Conservation (phyloP, 2,113 vertebrate species). For the Acrocephalus kingi region DNA sequence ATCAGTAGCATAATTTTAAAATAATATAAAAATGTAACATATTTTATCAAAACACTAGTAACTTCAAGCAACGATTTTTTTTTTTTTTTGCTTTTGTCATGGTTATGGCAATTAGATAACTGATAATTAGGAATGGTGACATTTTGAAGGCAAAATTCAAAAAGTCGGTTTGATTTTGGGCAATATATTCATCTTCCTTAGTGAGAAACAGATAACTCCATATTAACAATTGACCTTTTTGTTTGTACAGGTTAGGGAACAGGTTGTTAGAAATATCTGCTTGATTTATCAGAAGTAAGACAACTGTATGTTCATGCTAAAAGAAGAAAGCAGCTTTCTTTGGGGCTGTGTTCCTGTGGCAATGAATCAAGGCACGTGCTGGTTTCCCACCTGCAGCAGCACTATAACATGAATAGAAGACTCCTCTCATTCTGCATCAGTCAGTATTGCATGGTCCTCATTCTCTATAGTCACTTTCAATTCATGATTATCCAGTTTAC, state of each 20-base stretch:
- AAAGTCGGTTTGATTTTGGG: background rate
- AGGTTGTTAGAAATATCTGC: background rate
- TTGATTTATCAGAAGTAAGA: background rate
- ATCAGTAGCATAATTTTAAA: background rate
- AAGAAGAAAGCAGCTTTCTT: background rate
- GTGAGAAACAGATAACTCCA: background rate
- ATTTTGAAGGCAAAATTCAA: background rate
- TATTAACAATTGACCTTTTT: background rate
- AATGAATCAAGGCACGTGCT: background rate
- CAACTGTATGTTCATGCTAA: background rate
- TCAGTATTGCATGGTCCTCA: background rate
- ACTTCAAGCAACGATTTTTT: background rate
- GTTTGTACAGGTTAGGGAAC: background rate
- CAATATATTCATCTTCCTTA: background rate
- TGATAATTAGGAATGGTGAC: background rate
- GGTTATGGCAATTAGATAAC: background rate
- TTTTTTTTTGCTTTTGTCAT: background rate
- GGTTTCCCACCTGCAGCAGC: background rate
- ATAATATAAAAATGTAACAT: background rate
- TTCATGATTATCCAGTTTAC: background rate
- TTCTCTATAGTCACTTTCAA: background rate
- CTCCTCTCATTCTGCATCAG: background rate
- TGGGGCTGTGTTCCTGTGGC: background rate
- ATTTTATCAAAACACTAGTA: background rate
- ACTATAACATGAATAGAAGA: background rate